Evolutionary conservation across 2,888 invertebrate species (phyloP).

Genomic region (Ophraella communa): DNA sequence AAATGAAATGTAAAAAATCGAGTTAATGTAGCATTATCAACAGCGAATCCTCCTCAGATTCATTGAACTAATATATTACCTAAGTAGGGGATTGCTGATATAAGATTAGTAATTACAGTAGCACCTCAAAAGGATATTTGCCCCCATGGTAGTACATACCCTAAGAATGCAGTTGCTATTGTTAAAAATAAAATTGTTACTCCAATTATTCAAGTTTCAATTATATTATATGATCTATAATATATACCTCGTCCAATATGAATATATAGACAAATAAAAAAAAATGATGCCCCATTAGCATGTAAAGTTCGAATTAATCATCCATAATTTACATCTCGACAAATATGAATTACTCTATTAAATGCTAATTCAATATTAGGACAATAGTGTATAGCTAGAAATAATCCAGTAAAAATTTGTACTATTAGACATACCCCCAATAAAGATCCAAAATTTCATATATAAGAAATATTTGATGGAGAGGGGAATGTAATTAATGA

Average conservation of each 20-base stretch:
- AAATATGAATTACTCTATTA: conserved; percentile 72
- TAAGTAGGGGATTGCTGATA: too few relatives aligned
- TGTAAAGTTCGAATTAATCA: conserved; percentile 72
- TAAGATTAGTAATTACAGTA: too few relatives aligned
- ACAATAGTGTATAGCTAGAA: conserved; percentile 74
- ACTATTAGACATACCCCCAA: conserved; percentile 68
- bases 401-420: conserved; percentile 73
- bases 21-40: conserved; percentile 76
- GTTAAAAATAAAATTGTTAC: conserved; percentile 70
- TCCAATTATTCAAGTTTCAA: conserved; percentile 70
- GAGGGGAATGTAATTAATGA: conserved; percentile 68
- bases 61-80: too few relatives aligned
- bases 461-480: conserved; percentile 67
- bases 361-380: conserved; percentile 70
- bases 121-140: too few relatives aligned
- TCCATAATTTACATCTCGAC: conserved; percentile 73
- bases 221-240: conserved; percentile 60
- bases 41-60: conserved; percentile 79
- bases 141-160: conserved; percentile 79
- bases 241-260: conserved; percentile 73
- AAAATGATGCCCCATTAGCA: conserved; percentile 75
- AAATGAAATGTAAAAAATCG: conserved; percentile 81
- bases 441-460: conserved; percentile 76
- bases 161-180: conserved; percentile 78
- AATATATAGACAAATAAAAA: conserved; percentile 73